Conservation (phyloP, 1,140 invertebrate genomes). For the Tigriopus japonicus region DNA sequence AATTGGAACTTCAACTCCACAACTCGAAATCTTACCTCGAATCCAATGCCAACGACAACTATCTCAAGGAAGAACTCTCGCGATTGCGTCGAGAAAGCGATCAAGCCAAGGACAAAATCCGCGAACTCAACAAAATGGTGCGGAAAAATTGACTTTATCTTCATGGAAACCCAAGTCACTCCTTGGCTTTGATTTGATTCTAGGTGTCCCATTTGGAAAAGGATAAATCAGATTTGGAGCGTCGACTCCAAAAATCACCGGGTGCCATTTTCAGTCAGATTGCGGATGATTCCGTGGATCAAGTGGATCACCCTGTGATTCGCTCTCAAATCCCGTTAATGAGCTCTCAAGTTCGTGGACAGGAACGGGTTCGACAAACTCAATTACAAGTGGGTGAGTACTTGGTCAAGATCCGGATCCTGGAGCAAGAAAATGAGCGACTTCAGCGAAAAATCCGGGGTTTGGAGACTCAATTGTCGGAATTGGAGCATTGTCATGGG, state of each 20-base stretch:
- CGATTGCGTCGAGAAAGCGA: neutral
- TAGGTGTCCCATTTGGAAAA: neutral
- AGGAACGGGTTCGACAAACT: neutral
- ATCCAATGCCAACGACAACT: neutral
- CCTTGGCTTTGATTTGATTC: too few species aligned
- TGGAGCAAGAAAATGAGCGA: neutral
- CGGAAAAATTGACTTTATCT: too few species aligned
- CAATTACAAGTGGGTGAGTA: neutral
- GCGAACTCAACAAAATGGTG: neutral
- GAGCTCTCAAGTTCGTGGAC: neutral
- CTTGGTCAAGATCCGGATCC: neutral
- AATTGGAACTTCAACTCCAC: neutral
- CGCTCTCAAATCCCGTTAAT: neutral
- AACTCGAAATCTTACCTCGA: neutral
- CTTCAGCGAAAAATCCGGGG: neutral
- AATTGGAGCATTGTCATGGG: neutral
- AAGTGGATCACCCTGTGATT: neutral
- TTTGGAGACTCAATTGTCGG: neutral
- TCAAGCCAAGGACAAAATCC: neutral
- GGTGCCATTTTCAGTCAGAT: too few species aligned
- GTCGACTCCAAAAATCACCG: neutral
- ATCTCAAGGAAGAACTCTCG: neutral
- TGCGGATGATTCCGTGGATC: neutral
- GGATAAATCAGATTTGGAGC: neutral
- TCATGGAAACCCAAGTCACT: too few species aligned